phyloP scores from a whole-genome alignment of 1,140 invertebrate species.

The Triops cancriformis region DNA sequence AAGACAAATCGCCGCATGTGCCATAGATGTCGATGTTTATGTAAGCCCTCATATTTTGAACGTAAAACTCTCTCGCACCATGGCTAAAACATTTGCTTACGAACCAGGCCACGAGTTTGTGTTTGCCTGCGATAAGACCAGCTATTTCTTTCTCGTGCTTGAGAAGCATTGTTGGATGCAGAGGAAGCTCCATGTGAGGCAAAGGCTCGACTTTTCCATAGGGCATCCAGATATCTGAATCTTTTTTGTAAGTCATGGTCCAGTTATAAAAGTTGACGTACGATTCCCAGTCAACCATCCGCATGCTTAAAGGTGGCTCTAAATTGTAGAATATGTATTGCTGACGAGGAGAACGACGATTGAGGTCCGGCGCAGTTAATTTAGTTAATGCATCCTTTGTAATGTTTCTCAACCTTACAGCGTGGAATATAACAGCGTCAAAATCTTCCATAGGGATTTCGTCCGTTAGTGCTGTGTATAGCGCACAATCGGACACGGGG shows the following conservation, averaged over 20 bases:
- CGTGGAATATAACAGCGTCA: background rate
- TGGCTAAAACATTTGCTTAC: constrained; percentile 74
- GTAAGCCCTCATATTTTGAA: constrained; percentile 32
- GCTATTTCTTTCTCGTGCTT: background rate
- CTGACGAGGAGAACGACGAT: background rate
- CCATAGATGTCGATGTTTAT: constrained; percentile 38
- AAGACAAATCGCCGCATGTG: constrained; percentile 34
- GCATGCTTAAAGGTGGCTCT: background rate
- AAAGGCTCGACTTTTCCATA: background rate
- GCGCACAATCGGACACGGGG: background rate
- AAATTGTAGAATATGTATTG: background rate
- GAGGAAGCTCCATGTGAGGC: too few species aligned
- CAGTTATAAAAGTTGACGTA: background rate
- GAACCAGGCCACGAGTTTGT: constrained; percentile 91
- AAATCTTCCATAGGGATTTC: background rate
- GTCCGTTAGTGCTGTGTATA: background rate
- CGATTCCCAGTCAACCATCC: background rate
- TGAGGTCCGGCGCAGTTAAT: background rate
- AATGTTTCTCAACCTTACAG: background rate
- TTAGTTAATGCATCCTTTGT: background rate
- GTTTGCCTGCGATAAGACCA: constrained; percentile 58
- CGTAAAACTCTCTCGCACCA: constrained; percentile 33
- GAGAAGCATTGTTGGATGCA: background rate
- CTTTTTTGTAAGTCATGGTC: constrained; percentile 5
- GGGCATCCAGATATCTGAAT: background rate